Evolutionary conservation across 2,888 invertebrate species (phyloP).

Genomic region (Pandemis heparana): DNA sequence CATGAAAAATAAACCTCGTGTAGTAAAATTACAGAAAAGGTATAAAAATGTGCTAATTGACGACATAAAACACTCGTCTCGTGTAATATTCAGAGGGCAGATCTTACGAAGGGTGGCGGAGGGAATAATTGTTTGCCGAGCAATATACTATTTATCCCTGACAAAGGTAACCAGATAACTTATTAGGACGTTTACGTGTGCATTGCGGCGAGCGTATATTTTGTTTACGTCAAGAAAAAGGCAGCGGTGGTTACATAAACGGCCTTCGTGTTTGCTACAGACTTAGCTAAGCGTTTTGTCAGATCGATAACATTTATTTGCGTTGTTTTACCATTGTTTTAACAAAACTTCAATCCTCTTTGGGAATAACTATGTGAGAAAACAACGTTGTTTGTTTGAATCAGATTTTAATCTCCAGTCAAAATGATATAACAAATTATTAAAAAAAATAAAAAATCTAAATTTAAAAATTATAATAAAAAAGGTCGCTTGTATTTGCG

Average conservation of each 20-base stretch:
- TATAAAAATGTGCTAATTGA: conserved; percentile 55
- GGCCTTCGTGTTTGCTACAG: conserved; percentile 1
- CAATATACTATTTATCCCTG: conserved; percentile 61
- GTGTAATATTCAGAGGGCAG: conserved; percentile 56
- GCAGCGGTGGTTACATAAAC: conserved; percentile 44
- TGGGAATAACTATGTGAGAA: conserved; percentile 53
- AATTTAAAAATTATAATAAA: too few relatives aligned
- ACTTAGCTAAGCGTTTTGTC: not conserved
- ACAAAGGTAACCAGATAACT: conserved; percentile 65
- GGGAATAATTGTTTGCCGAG: conserved; percentile 57
- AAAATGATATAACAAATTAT: too few relatives aligned
- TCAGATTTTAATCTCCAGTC: too few relatives aligned
- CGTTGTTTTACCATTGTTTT: conserved; percentile 42
- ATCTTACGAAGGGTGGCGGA: conserved; percentile 48
- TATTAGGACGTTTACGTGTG: conserved; percentile 58
- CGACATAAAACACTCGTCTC: conserved; percentile 56
- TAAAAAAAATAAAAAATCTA: too few relatives aligned
- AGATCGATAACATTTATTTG: conserved; percentile 1
- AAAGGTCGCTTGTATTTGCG: too few relatives aligned
- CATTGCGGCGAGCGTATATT: conserved; percentile 56
- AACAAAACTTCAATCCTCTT: conserved; percentile 54
- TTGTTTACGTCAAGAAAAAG: conserved; percentile 54
- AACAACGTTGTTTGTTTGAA: too few relatives aligned
- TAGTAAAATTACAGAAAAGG: conserved; percentile 46
- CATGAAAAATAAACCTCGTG: not conserved